Percentiles rank a stretch among this genome's conserved stretches.
These are phyloP conservation scores for Hiodon tergisus DNA, from an alignment of 2,113 vertebrate genomes.

Conservation along the genomic window DNA sequence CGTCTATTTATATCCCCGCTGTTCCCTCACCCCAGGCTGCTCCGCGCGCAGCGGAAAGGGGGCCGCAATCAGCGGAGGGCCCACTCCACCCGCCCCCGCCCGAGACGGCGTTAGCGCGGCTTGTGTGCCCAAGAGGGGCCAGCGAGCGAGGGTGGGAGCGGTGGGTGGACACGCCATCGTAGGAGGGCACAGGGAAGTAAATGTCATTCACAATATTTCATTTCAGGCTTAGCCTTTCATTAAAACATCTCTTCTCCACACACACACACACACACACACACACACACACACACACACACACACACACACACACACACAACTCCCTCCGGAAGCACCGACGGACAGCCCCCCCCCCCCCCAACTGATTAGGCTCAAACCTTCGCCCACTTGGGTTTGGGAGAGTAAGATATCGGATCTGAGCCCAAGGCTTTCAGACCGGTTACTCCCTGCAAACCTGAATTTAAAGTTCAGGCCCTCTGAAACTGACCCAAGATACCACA, in stretches of 20 bases:
- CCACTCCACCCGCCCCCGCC: not conserved
- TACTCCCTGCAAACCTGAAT: not conserved
- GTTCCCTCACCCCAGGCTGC: constrained; percentile 47
- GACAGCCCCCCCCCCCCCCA: not conserved
- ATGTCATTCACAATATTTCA: constrained; percentile 15
- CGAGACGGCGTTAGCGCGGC: constrained; percentile 9
- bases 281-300: not conserved
- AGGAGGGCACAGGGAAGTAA: not conserved
- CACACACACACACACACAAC: not conserved
- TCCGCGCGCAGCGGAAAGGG: constrained; percentile 45
- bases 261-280: not conserved
- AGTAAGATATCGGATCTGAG: not conserved
- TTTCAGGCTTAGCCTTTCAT: not conserved
- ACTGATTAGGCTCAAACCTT: not conserved
- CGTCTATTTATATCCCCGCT: constrained; percentile 61
- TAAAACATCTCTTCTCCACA: not conserved
- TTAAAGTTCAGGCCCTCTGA: not conserved
- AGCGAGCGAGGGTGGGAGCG: constrained; percentile 19
- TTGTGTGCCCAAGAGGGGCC: not conserved
- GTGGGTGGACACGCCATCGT: constrained; percentile 17
- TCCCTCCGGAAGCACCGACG: constrained; percentile 2
- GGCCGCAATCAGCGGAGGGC: constrained; percentile 29
- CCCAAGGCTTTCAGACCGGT: not conserved
- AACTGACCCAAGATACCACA: too few relatives aligned
- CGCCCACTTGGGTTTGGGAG: not conserved